Conservation (phyloP, 2,888 invertebrate genomes). For the Drosophila infuscata region DNA sequence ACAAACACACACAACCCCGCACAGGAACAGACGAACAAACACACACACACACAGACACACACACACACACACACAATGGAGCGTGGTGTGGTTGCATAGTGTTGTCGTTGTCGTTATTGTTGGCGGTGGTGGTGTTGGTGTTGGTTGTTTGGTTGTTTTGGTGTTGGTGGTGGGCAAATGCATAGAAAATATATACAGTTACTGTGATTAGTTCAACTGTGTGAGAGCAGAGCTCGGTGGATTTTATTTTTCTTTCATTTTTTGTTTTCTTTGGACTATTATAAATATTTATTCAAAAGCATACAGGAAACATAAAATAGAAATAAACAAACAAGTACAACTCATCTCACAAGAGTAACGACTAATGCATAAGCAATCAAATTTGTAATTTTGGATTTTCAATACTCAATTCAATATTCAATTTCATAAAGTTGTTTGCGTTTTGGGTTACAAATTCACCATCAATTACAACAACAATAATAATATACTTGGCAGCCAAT, state of each 20-base stretch:
- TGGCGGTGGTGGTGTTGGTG: conserved; percentile 42
- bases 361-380: conserved; percentile 82
- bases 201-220: conserved; percentile 75
- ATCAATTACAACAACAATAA: conserved; percentile 76
- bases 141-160: conserved; percentile 54
- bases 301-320: conserved; percentile 59
- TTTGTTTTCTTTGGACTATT: conserved; percentile 35
- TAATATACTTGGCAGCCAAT: conserved; percentile 61
- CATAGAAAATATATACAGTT: conserved; percentile 80
- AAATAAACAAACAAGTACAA: conserved; percentile 53
- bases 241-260: conserved; percentile 14
- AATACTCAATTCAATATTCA: conserved; percentile 41
- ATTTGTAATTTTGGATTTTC: conserved; percentile 51
- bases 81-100: conserved; percentile 39
- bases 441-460: conserved; percentile 47
- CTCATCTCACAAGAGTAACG: conserved; percentile 72
- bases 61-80: conserved; percentile 1
- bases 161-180: conserved; percentile 72
- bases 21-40: conserved; percentile 28
- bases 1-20: conserved; percentile 14
- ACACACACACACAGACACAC: conserved; percentile 24
- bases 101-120: conserved; percentile 37
- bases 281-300: conserved; percentile 64
- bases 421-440: conserved; percentile 53
- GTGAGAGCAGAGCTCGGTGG: conserved; percentile 70